phyloP scores from a whole-genome alignment of 2,113 vertebrate species.

The Callocephalon fimbriatum region DNA sequence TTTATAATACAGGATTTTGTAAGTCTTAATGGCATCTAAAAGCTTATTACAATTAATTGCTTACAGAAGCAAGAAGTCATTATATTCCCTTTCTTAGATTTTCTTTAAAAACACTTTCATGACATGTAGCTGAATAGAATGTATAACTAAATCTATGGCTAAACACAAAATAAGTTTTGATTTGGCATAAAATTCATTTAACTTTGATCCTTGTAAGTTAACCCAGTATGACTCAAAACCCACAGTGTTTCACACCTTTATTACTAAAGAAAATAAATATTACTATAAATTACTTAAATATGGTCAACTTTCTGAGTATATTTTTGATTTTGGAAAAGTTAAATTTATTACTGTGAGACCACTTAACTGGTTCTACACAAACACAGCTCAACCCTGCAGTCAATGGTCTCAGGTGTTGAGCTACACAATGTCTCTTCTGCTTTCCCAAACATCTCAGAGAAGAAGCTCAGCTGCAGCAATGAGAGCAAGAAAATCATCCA shows the following conservation, averaged over 20 bases:
- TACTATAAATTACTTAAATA: neutral
- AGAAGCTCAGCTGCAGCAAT: neutral
- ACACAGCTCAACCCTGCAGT: neutral
- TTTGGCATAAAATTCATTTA: neutral
- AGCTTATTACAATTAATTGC: neutral
- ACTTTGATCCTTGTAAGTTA: neutral
- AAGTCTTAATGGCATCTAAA: neutral
- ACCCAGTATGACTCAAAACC: neutral
- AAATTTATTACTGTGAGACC: neutral
- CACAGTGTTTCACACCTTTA: neutral
- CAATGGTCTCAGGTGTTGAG: neutral
- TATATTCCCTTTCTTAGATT: neutral
- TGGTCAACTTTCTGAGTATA: neutral
- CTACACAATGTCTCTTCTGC: neutral
- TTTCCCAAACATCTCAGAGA: neutral
- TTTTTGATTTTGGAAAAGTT: neutral
- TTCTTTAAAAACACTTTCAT: neutral
- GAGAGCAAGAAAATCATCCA: neutral
- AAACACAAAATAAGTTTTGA: neutral
- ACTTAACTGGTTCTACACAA: neutral
- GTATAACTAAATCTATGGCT: neutral
- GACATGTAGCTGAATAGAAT: neutral
- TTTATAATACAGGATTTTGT: conserved; percentile 2
- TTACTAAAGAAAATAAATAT: neutral
- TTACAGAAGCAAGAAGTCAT: neutral